Base-by-base conservation (phyloP, 2,113 vertebrate genomes). In the Petrocephalus microphthalmus region DNA sequence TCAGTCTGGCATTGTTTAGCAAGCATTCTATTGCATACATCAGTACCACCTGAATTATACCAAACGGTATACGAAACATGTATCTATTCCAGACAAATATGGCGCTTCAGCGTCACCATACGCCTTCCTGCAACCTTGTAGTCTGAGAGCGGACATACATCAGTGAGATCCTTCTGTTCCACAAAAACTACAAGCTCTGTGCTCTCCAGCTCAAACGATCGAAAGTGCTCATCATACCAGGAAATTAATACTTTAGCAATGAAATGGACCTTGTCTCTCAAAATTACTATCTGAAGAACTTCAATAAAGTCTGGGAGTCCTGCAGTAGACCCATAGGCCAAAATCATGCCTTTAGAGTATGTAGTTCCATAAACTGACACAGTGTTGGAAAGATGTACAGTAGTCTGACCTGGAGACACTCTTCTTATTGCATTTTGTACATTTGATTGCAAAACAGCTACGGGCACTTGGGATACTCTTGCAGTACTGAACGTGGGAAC, bases 161-260 rank as follows among this genome's bases (percentile, higher is more conserved):
- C 53, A 84, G 19, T 22, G 22, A 88, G 78, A 25, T 81, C 37
- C 13, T 84, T 47, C 84, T 88, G 74, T 25, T 88, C 54, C 17
- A 56, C 51, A 84, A 88, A n/a, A 19, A 42, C 25, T 60, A 88
- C 11, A 37, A 84, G 52, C 20, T 51, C 87, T 81, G 87, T 81
- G n/a, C 25, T 88, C 25, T 88, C 74, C 20, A 88, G 71, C 22
- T 83, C 47, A 88, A 84, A 88, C 10, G 5, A 47, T 42, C 52
- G 71, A 60, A 54, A 88, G 88, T 88, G 88, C 84, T 88, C 81
- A 84, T 84, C 67, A 83, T 88, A 84, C 81, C 88, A 88, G 88
- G 51, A 81, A 15, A n/a, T 88, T 19, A 45, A 19, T 84, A 53
- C 25, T 84, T 57, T 57, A 78, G 60, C 88, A 56, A 88, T 84